These are phyloP conservation scores for Crypturellus tataupa DNA, from an alignment of 2,797 vertebrate genomes.

Conservation along the genomic window DNA sequence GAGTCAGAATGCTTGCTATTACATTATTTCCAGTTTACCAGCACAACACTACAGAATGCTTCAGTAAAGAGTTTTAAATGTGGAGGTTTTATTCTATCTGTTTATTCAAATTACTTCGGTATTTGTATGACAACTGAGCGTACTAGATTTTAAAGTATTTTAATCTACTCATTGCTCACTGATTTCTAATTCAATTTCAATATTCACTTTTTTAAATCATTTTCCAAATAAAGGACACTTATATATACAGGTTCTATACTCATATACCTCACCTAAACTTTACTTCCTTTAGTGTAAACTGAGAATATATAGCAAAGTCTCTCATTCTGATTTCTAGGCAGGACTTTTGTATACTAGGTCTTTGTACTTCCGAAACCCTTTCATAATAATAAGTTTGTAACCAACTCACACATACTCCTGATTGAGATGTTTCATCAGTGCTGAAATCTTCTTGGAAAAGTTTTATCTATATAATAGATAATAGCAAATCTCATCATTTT, in stretches of 20 bases:
- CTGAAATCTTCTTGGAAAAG: not conserved
- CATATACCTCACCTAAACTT: rapidly evolving
- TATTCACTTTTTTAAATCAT: rapidly evolving
- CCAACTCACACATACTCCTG: not conserved
- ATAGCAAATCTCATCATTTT: not conserved
- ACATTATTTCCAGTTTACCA: not conserved
- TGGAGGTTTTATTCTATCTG: not conserved
- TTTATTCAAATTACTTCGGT: not conserved
- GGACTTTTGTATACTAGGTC: not conserved
- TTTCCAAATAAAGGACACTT: rapidly evolving
- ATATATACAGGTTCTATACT: rapidly evolving
- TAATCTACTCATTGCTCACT: not conserved
- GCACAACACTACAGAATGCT: rapidly evolving
- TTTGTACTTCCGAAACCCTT: not conserved
- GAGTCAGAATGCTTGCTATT: not conserved
- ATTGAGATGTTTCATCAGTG: not conserved
- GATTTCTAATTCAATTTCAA: not conserved
- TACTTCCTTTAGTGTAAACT: not conserved
- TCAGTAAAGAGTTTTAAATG: not conserved
- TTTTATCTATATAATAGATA: not conserved
- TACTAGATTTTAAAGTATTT: not conserved
- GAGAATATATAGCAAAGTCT: not conserved
- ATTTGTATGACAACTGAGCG: not conserved
- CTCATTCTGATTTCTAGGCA: not conserved
- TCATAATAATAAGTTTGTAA: not conserved